Conservation (phyloP, 2,113 vertebrate genomes). For the Tachycineta bicolor region DNA sequence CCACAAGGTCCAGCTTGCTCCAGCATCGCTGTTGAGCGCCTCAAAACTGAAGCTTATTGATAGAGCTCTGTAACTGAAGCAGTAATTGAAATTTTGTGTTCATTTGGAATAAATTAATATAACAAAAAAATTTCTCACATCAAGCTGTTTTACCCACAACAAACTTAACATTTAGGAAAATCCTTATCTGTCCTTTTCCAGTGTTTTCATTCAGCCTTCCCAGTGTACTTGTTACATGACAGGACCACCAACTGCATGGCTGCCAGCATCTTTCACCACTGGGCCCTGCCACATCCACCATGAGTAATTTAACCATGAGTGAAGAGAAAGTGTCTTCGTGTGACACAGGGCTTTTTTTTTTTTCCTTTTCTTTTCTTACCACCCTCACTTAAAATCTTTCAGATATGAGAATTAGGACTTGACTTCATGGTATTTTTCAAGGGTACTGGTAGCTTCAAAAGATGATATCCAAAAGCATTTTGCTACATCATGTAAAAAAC, state of each 20-base stretch:
- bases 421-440: neutral
- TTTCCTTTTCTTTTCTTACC: neutral
- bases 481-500: neutral
- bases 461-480: neutral
- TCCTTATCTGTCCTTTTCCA: neutral
- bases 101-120: neutral
- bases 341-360: neutral
- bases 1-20: neutral
- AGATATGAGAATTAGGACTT: neutral
- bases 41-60: neutral
- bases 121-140: neutral
- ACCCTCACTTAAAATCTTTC: neutral
- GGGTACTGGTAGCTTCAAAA: neutral
- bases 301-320: neutral
- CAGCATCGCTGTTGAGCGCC: rapidly evolving
- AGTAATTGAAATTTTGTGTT: neutral
- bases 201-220: neutral
- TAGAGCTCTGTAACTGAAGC: neutral
- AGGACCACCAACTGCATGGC: neutral
- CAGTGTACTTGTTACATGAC: neutral
- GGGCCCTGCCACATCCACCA: neutral
- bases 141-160: neutral
- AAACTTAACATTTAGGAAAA: neutral
- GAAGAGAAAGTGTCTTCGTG: neutral
- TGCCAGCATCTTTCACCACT: neutral